Conservation (phyloP, 2,113 vertebrate genomes). For the Xenus cinereus region DNA sequence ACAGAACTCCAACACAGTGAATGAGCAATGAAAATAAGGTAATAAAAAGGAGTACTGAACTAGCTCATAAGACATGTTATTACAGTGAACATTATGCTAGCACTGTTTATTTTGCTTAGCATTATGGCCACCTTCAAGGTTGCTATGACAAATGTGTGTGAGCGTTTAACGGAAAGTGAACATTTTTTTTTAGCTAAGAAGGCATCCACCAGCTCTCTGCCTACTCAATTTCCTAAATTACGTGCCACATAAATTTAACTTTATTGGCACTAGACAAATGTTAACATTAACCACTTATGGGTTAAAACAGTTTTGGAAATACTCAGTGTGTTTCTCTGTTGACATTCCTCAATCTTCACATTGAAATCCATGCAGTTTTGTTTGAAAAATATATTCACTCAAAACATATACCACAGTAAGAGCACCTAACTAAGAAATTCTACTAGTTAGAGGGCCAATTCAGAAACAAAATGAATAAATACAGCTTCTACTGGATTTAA, state of each 20-base stretch:
- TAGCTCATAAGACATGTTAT: slow-evolving; percentile 60
- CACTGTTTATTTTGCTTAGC: slow-evolving; percentile 55
- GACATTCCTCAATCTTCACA: neutral
- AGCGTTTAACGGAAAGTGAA: slow-evolving; percentile 26
- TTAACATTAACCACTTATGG: slow-evolving; percentile 10
- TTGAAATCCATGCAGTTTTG: neutral
- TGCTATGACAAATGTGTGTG: slow-evolving; percentile 56
- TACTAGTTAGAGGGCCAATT: neutral
- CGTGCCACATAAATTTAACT: slow-evolving; percentile 36
- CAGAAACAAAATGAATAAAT: neutral
- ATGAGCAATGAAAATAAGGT: slow-evolving; percentile 51
- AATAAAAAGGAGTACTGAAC: slow-evolving; percentile 57
- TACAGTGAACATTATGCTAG: slow-evolving; percentile 45
- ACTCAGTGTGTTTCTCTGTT: neutral
- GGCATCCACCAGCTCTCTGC: slow-evolving; percentile 44
- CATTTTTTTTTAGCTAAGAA: slow-evolving; percentile 13
- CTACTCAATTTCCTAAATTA: slow-evolving; percentile 63
- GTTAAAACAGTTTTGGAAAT: neutral
- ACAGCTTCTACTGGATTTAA: neutral
- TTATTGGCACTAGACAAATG: slow-evolving; percentile 35
- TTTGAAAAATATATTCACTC: neutral
- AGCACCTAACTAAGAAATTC: neutral
- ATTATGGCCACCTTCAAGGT: slow-evolving; percentile 55
- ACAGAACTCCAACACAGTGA: slow-evolving; percentile 39
- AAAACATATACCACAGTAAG: neutral